Evolutionary conservation across 1,140 invertebrate genomes (phyloP), one percentile per base, ranked within the genome.

Genomic region (Drosophila micromelanica): DNA sequence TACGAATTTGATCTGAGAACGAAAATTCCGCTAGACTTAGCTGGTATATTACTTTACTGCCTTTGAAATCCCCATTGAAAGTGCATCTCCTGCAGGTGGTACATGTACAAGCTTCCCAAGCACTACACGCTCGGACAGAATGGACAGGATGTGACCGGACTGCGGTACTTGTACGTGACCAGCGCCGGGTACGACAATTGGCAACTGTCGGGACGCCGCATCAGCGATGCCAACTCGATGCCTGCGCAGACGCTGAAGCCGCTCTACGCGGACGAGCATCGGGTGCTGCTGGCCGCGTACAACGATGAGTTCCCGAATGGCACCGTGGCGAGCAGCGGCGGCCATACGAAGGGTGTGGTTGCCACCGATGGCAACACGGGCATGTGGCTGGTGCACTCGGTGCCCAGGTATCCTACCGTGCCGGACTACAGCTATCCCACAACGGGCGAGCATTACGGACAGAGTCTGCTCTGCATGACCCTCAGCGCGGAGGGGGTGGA

Each of bases 341-440:
- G 97, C 0, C 97, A 98, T 78, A 95, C 97, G 0, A 98, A 98
- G 93, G 97, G 98, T 2, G 94, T 96, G 0, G 91, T 98, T 12
- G 93, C 96, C 6, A 95, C 95, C n/a, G 94, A 97, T 75, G 92
- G 94, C 12, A 91, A 93, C 5, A 93, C 94, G 32, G 97, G 97
- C 3, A 94, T 98, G 78, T 99, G 98, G 97, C 85, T 99, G 43
- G 94, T 98, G 13, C 98, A 99, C 91, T 98, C 97, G 55, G 96
- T 98, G 9, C 98, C 98, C 0, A 94, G 95, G 77, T 99, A 95
- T 93, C 97, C 97, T 8, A 93, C 94, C 0, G 54, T 93, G 7
- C 78, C 56, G 45, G 85, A 92, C 11, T 98, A 98, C 89, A 90
- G 76, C 6, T 98, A 97, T 93, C 97, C 97, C 9, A 52, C 92